phyloP scores from a whole-genome alignment of 1,140 invertebrate genomes.

The Chrysomallon squamiferum region DNA sequence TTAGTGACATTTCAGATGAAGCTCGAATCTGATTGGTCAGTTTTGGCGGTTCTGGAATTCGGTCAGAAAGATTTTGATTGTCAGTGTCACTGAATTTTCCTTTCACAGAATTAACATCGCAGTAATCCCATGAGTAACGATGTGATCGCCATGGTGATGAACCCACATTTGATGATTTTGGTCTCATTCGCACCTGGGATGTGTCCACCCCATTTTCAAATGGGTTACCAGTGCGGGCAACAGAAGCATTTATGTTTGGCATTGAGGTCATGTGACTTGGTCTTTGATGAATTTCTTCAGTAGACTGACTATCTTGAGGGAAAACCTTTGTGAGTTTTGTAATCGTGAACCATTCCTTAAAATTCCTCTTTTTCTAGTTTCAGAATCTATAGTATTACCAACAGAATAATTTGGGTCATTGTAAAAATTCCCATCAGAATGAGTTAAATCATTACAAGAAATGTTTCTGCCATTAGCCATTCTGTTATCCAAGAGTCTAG shows the following conservation, averaged over 20 bases:
- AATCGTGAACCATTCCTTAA: too few relatives aligned
- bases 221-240: background rate
- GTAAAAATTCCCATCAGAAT: too few relatives aligned
- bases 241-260: background rate
- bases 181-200: background rate
- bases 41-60: background rate
- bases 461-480: too few relatives aligned
- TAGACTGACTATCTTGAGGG: too few relatives aligned
- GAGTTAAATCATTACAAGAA: too few relatives aligned
- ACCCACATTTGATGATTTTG: background rate
- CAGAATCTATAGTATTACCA: too few relatives aligned
- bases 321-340: too few relatives aligned
- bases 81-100: background rate
- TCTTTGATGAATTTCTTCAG: too few relatives aligned
- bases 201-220: background rate
- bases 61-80: background rate
- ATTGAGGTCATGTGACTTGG: conserved; percentile 4
- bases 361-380: too few relatives aligned
- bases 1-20: conserved; percentile 1
- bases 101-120: background rate
- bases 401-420: too few relatives aligned
- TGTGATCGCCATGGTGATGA: too few relatives aligned
- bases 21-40: conserved; percentile 8
- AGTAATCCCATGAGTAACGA: conserved; percentile 5
- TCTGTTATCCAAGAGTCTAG: too few relatives aligned